Conservation (phyloP, 2,888 invertebrate species). For the Drosophila multiciliata region DNA sequence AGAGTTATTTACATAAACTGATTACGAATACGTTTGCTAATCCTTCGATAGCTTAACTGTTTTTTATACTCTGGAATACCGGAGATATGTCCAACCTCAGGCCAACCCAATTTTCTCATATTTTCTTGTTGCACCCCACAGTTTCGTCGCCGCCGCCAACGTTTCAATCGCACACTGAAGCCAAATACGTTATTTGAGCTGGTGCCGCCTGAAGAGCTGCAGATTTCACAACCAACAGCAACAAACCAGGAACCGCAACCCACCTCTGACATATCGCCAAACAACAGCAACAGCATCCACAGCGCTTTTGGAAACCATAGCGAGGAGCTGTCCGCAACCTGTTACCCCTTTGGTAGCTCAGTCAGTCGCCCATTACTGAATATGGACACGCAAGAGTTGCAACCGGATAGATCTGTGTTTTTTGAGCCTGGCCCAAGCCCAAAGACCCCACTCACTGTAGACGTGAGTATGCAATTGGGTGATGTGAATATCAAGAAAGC, state of each 20-base stretch:
- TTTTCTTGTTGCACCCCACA: background rate
- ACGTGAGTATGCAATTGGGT: background rate
- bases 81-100: background rate
- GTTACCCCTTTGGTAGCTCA: background rate
- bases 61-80: background rate
- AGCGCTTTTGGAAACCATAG: conserved; percentile 42
- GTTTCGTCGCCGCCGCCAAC: conserved; percentile 50
- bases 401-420: conserved; percentile 8
- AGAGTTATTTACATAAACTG: background rate
- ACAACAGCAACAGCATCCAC: conserved; percentile 2
- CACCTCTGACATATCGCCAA: background rate
- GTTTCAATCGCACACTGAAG: conserved; percentile 39
- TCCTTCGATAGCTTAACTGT: background rate
- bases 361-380: conserved; percentile 26
- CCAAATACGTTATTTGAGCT: conserved; percentile 39
- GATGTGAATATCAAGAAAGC: no score
- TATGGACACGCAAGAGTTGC: conserved; percentile 35
- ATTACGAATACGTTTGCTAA: background rate
- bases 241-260: background rate
- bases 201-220: background rate
- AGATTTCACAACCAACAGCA: background rate
- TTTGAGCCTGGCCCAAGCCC: background rate
- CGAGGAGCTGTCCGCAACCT: background rate
- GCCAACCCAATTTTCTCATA: background rate
- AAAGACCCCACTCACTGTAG: background rate